Evolutionary conservation across 1,140 invertebrate species (phyloP).

Genomic region (Macrobrachium rosenbergii): DNA sequence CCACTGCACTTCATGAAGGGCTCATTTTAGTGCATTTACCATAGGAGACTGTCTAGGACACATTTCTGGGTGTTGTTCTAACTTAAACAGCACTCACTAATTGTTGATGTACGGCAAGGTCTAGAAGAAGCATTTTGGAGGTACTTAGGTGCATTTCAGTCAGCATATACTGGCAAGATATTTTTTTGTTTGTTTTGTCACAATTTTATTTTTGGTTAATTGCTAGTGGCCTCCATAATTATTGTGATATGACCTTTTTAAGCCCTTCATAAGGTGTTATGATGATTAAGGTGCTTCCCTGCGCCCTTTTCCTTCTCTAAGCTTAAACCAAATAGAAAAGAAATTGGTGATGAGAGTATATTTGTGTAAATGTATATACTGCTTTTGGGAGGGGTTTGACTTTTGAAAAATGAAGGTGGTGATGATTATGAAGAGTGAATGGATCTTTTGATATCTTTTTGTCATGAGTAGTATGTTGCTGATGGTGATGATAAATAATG

Average conservation of each 20-base stretch:
- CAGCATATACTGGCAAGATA: constrained; percentile 28
- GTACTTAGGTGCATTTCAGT: constrained; percentile 39
- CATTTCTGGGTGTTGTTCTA: constrained; percentile 19
- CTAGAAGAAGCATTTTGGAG: constrained; percentile 31
- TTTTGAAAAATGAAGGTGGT: constrained; percentile 3
- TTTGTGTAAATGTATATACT: constrained; percentile 37
- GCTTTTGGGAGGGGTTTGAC: constrained; percentile 34
- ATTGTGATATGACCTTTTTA: constrained; percentile 54
- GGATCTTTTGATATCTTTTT: no score
- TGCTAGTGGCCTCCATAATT: constrained; percentile 51
- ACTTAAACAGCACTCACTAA: constrained; percentile 2
- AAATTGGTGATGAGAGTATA: constrained; percentile 4
- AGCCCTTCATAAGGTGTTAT: constrained; percentile 52
- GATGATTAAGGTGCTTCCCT: constrained; percentile 50
- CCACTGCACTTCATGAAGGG: constrained; percentile 38
- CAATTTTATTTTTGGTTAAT: constrained; percentile 47
- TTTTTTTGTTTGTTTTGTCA: constrained; percentile 40
- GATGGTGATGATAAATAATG: no score
- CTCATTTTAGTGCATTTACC: constrained; percentile 29
- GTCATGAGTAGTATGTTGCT: no score
- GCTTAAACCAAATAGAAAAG: constrained; percentile 47
- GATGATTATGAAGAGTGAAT: background rate
- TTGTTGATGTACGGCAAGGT: constrained; percentile 21
- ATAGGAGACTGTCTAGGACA: constrained; percentile 28
- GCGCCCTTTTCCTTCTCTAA: constrained; percentile 39